These are phyloP conservation scores for Hymenochirus boettgeri DNA, from an alignment of 2,113 vertebrate genomes.

Conservation along the genomic window DNA sequence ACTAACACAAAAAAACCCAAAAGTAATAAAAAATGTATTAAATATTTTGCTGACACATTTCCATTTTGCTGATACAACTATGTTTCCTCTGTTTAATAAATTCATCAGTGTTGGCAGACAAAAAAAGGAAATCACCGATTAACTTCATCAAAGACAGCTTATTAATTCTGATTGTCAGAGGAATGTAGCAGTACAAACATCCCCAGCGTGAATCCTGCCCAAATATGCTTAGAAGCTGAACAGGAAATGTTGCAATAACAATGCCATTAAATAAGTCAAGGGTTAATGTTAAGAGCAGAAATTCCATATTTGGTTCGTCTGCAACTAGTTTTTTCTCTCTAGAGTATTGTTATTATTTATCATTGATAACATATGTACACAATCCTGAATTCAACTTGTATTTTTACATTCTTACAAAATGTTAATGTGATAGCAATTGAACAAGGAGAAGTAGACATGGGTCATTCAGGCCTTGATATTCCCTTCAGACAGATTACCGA, in stretches of 20 bases:
- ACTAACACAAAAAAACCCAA: slow-evolving; percentile 1
- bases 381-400: no score
- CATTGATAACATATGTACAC: no score
- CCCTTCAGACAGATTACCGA: no score
- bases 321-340: neutral
- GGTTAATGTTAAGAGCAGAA: neutral
- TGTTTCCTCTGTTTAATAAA: slow-evolving; percentile 32
- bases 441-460: no score
- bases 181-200: slow-evolving; percentile 20
- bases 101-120: slow-evolving; percentile 23
- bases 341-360: no score
- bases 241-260: slow-evolving; percentile 25
- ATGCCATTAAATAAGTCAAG: slow-evolving; percentile 8
- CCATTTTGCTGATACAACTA: slow-evolving; percentile 17
- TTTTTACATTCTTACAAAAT: no score
- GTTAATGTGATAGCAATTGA: no score
- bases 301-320: slow-evolving; percentile 4
- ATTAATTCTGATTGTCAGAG: slow-evolving; percentile 29
- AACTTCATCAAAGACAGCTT: slow-evolving; percentile 17
- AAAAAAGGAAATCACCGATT: slow-evolving; percentile 20
- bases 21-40: slow-evolving; percentile 9
- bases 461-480: no score
- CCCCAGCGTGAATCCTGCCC: slow-evolving; percentile 5
- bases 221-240: slow-evolving; percentile 12
- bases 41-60: slow-evolving; percentile 20